A percentile compares a stretch with the other conserved stretches of the same genome.
Conservation (phyloP, 2,888 invertebrate genomes). For the Lacanobia wlatinum region DNA sequence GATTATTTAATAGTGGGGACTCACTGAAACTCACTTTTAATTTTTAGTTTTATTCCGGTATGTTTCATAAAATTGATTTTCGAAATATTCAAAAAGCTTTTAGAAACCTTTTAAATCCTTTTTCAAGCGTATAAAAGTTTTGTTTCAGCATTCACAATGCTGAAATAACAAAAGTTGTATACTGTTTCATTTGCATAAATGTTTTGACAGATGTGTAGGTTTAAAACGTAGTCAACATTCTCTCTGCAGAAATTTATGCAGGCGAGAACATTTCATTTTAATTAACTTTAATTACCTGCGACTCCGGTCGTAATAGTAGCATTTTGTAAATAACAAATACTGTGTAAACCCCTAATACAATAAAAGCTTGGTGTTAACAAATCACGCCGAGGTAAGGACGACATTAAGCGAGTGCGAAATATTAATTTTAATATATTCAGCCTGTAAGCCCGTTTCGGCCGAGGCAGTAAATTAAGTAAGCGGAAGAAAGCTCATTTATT, state of each 20-base stretch:
- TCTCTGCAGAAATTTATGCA: constrained; percentile 59
- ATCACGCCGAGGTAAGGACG: constrained; percentile 79
- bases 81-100: not conserved
- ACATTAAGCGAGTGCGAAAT: constrained; percentile 85
- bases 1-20: not conserved
- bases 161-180: constrained; percentile 32
- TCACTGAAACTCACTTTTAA: not conserved
- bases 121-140: constrained; percentile 10
- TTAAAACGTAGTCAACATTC: constrained; percentile 46
- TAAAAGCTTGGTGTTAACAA: constrained; percentile 82
- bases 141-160: constrained; percentile 6
- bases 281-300: constrained; percentile 64
- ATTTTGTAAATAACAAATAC: constrained; percentile 67
- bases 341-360: constrained; percentile 71
- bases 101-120: not conserved
- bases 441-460: constrained; percentile 82
- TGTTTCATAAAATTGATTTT: not conserved
- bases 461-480: constrained; percentile 89
- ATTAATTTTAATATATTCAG: constrained; percentile 89
- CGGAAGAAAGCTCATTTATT: constrained; percentile 91
- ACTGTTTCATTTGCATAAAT: constrained; percentile 65
- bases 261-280: constrained; percentile 61
- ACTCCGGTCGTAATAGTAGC: constrained; percentile 62
- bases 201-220: constrained; percentile 50
- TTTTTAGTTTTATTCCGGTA: not conserved